Conservation (phyloP, 2,888 invertebrate genomes). For the Megamerina dolium region DNA sequence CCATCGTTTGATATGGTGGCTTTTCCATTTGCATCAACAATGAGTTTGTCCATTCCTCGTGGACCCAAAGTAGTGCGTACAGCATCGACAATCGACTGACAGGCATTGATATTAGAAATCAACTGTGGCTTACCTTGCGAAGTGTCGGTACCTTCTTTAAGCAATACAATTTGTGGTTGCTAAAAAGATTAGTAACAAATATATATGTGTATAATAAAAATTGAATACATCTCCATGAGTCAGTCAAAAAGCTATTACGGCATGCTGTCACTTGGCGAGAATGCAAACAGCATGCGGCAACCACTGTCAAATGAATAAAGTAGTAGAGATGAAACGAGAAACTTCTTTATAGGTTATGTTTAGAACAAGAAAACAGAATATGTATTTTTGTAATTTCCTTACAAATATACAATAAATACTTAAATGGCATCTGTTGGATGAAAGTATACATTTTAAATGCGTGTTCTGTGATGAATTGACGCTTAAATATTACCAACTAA, state of each 20-base stretch:
- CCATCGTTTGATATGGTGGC: conserved; percentile 99
- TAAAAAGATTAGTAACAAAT: too few relatives aligned
- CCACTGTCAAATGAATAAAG: conserved; percentile 12
- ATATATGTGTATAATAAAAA: too few relatives aligned
- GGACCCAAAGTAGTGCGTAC: conserved; percentile 96
- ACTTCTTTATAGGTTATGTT: conserved; percentile 26
- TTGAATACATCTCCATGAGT: too few relatives aligned
- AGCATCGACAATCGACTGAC: conserved; percentile 90
- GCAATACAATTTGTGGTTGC: conserved; percentile 96
- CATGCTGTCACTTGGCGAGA: too few relatives aligned
- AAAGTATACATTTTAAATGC: too few relatives aligned
- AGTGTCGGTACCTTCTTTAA: conserved; percentile 97
- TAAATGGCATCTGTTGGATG: too few relatives aligned
- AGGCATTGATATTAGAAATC: conserved; percentile 95
- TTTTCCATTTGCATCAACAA: conserved; percentile 83
- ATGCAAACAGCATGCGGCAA: too few relatives aligned
- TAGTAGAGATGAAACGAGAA: conserved; percentile 22
- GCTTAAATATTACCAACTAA: too few relatives aligned
- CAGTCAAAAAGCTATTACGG: too few relatives aligned
- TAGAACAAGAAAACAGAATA: conserved; percentile 3
- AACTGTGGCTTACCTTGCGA: conserved; percentile 94
- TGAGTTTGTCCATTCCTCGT: conserved; percentile 98
- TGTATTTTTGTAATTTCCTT: too few relatives aligned
- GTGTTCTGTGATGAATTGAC: too few relatives aligned
- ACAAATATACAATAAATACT: too few relatives aligned